Percentiles rank a stretch among this genome's conserved stretches.
These are phyloP conservation scores for Montipora capitata DNA, from an alignment of 92 coral and sea anemone genomes.

Conservation along the genomic window DNA sequence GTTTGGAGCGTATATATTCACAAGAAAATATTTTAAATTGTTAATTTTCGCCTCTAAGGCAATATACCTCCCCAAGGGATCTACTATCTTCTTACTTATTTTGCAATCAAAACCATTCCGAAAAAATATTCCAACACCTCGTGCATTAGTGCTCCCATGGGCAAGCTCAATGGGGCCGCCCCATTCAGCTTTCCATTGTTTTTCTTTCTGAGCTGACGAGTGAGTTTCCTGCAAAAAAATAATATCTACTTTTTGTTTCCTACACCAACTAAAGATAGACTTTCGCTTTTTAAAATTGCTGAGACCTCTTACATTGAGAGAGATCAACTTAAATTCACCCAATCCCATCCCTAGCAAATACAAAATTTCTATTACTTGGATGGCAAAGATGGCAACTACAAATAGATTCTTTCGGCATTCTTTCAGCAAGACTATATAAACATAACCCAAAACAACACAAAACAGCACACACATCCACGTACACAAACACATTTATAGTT, in stretches of 20 bases:
- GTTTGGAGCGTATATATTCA: conserved; percentile 41
- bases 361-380: neutral
- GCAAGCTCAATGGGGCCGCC: conserved; percentile 33
- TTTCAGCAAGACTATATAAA: neutral
- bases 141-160: conserved; percentile 44
- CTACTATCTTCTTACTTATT: conserved; percentile 9
- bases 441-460: neutral
- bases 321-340: conserved; percentile 6
- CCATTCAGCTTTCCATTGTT: conserved; percentile 31
- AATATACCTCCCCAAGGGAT: conserved; percentile 21
- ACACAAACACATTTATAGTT: neutral
- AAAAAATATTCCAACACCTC: too few species aligned
- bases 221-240: conserved; percentile 4
- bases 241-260: conserved; percentile 9
- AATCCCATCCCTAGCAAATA: conserved; percentile 1
- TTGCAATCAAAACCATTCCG: conserved; percentile 29
- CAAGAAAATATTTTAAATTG: conserved; percentile 12
- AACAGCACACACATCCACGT: neutral
- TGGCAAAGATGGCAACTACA: neutral
- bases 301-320: neutral
- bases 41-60: conserved; percentile 19
- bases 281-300: conserved; percentile 4
- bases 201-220: neutral
- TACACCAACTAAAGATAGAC: neutral
- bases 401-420: neutral